Evolutionary conservation across 2,797 vertebrate species (phyloP), one percentile per base, ranked within the genome.

Genomic region (Heliangelus exortis): DNA sequence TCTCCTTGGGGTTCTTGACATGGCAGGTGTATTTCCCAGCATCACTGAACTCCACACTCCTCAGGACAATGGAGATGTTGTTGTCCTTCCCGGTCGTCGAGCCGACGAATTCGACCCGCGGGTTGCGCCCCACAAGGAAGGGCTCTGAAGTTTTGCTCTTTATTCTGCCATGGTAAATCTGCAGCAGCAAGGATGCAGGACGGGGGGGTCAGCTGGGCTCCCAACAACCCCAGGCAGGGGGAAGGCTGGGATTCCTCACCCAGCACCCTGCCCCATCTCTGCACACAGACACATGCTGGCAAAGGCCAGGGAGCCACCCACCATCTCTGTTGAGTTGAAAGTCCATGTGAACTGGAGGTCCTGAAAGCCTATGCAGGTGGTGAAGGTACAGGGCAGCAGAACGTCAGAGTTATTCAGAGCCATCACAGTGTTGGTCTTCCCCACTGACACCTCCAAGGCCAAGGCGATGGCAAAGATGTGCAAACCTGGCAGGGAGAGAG

Each of bases 61-160:
- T 98, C 92, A 99, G 97, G 73, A 98, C 83, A 62, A 99, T 98
- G 91, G 99, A 99, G 93, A 99, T 98, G 97, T 99, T 99, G 97
- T 97, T 98, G 7, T 72, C 95, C 96, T 99, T 99, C 84, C 97
- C 97, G 6, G 96, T 97, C 1, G 98, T 98, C 19, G 98, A 97
- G 63, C 99, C 99, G 0, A 98, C 97, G 10, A 99, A 98, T 34
- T 98, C 96, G 36, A 99, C 97, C 3, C 99, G 98, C 0, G 97
- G 97, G 12, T 98, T 97, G 20, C 41, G 51, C 8, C 36, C 43
- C 4, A 9, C n/a, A 14, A 97, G 91, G 43, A 33, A 75, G 20
- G 99, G 98, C 84, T 98, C 98, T 2, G 98, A 96, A 11, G 97
- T 97, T 90, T 98, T 98, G 29, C 92, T 96, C 76, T 98, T 98